These are phyloP conservation scores for Melopsittacus undulatus DNA, from an alignment of 2,797 vertebrate genomes.

Conservation along the genomic window DNA sequence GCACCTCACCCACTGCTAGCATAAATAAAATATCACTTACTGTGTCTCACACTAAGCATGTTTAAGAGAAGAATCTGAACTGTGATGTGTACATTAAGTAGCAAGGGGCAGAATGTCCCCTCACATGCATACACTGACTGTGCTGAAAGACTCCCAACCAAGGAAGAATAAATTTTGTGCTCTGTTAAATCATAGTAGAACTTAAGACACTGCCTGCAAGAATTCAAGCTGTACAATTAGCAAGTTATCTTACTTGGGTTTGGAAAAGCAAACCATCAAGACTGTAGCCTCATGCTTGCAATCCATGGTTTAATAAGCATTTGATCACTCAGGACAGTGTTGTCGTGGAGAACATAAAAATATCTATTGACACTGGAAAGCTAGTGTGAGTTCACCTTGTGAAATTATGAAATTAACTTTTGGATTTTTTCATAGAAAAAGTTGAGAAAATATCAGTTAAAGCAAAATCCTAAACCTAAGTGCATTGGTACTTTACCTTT, in stretches of 20 bases:
- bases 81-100: neutral
- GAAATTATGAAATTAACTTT: neutral
- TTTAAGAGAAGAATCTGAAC: neutral
- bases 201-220: neutral
- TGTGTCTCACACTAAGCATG: neutral
- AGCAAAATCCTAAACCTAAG: neutral
- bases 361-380: neutral
- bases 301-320: neutral
- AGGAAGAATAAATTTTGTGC: neutral
- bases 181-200: neutral
- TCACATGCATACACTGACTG: neutral
- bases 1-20: neutral
- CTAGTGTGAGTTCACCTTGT: neutral
- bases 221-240: neutral
- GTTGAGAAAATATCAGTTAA: neutral
- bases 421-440: neutral
- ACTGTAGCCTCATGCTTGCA: neutral
- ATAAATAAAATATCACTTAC: slow-evolving; percentile 1
- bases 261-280: neutral
- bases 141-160: neutral
- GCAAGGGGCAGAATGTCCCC: neutral
- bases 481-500: neutral
- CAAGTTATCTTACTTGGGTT: neutral
- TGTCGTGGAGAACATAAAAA: neutral
- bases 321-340: neutral